phyloP scores from a whole-genome alignment of 2,113 vertebrate species.

The Copsychus sechellarum region DNA sequence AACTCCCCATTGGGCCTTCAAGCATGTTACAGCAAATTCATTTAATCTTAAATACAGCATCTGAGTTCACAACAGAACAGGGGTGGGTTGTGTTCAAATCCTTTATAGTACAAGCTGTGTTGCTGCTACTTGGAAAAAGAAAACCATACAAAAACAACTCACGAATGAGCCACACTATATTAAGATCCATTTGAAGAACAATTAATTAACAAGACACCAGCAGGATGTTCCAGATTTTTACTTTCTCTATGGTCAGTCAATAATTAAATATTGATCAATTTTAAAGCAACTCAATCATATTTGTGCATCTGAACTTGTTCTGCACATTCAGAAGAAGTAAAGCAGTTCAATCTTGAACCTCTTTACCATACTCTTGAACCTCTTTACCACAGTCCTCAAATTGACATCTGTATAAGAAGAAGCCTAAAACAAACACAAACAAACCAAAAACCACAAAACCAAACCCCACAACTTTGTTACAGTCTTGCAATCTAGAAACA shows the following conservation, averaged over 20 bases:
- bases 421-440: background rate
- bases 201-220: background rate
- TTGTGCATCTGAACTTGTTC: background rate
- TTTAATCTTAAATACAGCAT: background rate
- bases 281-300: background rate
- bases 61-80: background rate
- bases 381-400: background rate
- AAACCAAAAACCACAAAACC: background rate
- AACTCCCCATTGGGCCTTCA: background rate
- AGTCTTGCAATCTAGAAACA: background rate
- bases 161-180: background rate
- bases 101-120: background rate
- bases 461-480: background rate
- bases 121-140: background rate
- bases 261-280: background rate
- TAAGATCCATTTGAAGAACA: background rate
- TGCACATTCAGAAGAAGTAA: background rate
- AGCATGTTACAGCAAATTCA: background rate
- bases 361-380: background rate
- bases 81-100: background rate
- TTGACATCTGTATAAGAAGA: background rate
- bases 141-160: background rate
- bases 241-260: background rate
- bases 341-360: background rate
- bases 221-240: background rate